Evolutionary conservation across 2,113 vertebrate species (phyloP), one percentile per base, ranked within the genome.

Genomic region (Hyla sarda): DNA sequence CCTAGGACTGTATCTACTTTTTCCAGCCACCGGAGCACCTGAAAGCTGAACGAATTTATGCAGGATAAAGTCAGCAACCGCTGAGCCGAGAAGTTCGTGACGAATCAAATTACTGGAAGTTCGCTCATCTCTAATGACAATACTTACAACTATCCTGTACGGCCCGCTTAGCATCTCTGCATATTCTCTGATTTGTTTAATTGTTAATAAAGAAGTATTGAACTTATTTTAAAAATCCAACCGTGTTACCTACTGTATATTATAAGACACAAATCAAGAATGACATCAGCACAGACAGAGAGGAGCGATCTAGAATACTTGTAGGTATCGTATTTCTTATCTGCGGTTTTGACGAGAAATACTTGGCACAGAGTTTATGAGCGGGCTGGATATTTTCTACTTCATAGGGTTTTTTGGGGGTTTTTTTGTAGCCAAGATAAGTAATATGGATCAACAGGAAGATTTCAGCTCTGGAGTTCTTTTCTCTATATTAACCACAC

Each of bases 291-390:
- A 58, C 30, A 58, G 54, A 10, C 30, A 60, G 17, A 32, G n/a
- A 17, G 28, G 17, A 77, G 2, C n/a, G 34, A 60, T 79, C 50
- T 16, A 79, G 58, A 79, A 37, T 14, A 41, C 45, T 75, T 75
- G 72, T 48, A 75, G 48, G 30, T 23, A 58, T 58, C 30, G 8
- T 58, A 79, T 79, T 79, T 79, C 76, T 58, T 60, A 41, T n/a
- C 21, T 28, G 14, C 23, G 58, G 32, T 79, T 41, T 79, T 37
- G 52, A 58, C 6, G 19, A 56, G 76, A 79, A 79, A 58, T n/a
- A 60, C 11, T 58, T 23, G 76, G 32, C 52, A 58, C 30, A 8
- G 47, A 47, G 50, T 78, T 28, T 37, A 12, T 58, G 23, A 58
- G 19, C 17, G 21, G 19, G 28, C 21, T 23, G 41, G 3, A 58